Evolutionary conservation across 2,888 invertebrate species (phyloP).

Genomic region (Drosophila pegasa): DNA sequence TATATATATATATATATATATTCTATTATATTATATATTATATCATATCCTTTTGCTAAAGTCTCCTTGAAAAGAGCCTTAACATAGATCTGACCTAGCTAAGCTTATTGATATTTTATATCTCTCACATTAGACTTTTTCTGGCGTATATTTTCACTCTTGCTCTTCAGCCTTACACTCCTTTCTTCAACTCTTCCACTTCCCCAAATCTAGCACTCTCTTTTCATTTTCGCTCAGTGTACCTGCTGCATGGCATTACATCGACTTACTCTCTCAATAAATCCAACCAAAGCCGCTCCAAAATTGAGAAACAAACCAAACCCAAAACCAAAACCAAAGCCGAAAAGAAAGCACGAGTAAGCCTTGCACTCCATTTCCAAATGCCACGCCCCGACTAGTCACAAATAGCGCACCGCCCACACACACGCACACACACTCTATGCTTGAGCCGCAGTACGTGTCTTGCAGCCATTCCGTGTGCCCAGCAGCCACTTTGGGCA

Average conservation of each 20-base stretch:
- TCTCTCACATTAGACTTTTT: too few species aligned
- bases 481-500: constrained; percentile 40
- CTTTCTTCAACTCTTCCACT: neutral
- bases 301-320: neutral
- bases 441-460: constrained; percentile 1
- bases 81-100: too few species aligned
- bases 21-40: too few species aligned
- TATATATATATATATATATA: too few species aligned
- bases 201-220: neutral
- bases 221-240: neutral
- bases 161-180: neutral
- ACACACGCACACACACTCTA: neutral
- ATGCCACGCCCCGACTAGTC: constrained; percentile 34
- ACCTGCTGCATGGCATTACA: constrained; percentile 4
- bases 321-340: neutral
- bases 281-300: neutral
- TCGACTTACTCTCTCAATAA: constrained; percentile 2
- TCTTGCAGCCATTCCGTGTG: neutral
- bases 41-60: too few species aligned
- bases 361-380: constrained; percentile 24
- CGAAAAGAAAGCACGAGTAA: neutral
- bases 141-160: too few species aligned
- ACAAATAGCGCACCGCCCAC: neutral
- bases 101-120: too few species aligned
- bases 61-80: too few species aligned